These are phyloP conservation scores for Poecilia latipinna DNA, from an alignment of 2,113 vertebrate species.

Conservation along the genomic window DNA sequence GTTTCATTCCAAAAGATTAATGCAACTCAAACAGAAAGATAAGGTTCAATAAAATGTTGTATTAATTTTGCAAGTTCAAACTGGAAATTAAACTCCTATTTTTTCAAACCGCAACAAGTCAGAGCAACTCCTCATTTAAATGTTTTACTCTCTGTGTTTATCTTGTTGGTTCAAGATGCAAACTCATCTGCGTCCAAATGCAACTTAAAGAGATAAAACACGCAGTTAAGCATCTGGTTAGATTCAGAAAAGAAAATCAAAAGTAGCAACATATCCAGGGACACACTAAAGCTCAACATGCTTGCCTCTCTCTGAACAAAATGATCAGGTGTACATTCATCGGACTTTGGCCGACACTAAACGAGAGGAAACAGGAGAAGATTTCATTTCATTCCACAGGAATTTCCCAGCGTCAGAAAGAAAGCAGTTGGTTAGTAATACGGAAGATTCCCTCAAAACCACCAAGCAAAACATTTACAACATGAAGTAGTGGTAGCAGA, in stretches of 20 bases:
- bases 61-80: not conserved
- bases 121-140: slow-evolving; percentile 2
- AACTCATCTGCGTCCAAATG: slow-evolving; percentile 19
- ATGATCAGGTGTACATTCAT: slow-evolving; percentile 77
- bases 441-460: not conserved
- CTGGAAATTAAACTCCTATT: not conserved
- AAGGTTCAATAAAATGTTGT: not conserved
- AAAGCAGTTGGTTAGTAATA: slow-evolving; percentile 56
- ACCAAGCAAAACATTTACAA: slow-evolving; percentile 11
- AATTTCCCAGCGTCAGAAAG: slow-evolving; percentile 18
- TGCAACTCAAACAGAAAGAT: not conserved
- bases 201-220: slow-evolving; percentile 57
- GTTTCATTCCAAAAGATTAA: not conserved
- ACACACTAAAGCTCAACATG: slow-evolving; percentile 66
- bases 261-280: slow-evolving; percentile 29
- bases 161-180: slow-evolving; percentile 3
- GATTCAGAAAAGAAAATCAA: slow-evolving; percentile 26
- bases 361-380: slow-evolving; percentile 59
- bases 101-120: not conserved
- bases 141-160: slow-evolving; percentile 58
- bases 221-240: slow-evolving; percentile 70
- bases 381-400: slow-evolving; percentile 34
- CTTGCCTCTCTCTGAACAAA: slow-evolving; percentile 77
- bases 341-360: slow-evolving; percentile 73
- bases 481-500: slow-evolving; percentile 29